phyloP scores from a whole-genome alignment of 2,888 invertebrate species.

The Epinotia ramella region DNA sequence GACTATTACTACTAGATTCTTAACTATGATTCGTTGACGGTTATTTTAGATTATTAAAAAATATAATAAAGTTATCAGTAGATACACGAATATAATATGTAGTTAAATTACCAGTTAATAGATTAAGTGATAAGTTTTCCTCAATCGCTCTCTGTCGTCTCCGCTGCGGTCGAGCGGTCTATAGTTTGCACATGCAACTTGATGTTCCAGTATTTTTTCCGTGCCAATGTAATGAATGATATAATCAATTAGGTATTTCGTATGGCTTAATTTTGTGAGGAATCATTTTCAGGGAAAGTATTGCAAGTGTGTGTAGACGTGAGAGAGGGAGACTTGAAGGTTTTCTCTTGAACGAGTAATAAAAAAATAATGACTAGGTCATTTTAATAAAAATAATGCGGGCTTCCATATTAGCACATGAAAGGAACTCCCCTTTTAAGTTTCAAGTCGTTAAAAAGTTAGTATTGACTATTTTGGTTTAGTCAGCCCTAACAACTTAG shows the following conservation, averaged over 20 bases:
- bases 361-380: constrained; percentile 30
- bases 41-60: neutral
- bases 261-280: neutral
- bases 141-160: constrained; percentile 67
- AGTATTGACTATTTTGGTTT: constrained; percentile 22
- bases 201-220: constrained; percentile 39
- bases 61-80: neutral
- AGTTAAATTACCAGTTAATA: constrained; percentile 21
- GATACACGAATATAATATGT: neutral
- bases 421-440: constrained; percentile 52
- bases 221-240: constrained; percentile 2
- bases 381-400: constrained; percentile 46
- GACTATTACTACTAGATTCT: neutral
- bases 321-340: neutral
- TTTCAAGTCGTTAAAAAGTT: constrained; percentile 50
- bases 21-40: neutral
- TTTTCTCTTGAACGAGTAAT: constrained; percentile 8
- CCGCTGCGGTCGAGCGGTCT: constrained; percentile 44
- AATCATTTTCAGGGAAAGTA: neutral
- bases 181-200: constrained; percentile 46
- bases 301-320: neutral
- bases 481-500: constrained; percentile 28
- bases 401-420: constrained; percentile 49
- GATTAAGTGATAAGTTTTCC: constrained; percentile 57
- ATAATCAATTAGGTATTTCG: neutral